phyloP scores from a whole-genome alignment of 2,797 vertebrate genomes.

The Gadopsis marmoratus region DNA sequence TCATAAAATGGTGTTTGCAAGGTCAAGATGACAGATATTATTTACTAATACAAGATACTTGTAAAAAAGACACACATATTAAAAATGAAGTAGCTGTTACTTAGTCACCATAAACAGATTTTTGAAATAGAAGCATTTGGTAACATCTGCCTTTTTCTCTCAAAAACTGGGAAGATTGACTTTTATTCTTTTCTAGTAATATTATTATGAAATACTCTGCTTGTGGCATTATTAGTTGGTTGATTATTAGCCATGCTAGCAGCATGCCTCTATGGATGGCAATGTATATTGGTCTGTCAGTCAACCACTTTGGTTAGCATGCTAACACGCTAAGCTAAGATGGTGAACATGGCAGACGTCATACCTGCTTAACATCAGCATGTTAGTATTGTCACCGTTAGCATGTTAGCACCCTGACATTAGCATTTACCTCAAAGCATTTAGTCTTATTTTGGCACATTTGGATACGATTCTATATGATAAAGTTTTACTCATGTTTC shows the following conservation, averaged over 20 bases:
- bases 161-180: neutral
- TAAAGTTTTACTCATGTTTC: conserved; percentile 3
- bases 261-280: no score
- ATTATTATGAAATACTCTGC: neutral
- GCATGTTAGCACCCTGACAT: no score
- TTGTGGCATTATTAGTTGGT: neutral
- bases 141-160: neutral
- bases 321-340: no score
- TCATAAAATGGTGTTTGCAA: conserved; percentile 2
- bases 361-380: neutral
- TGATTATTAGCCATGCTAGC: neutral
- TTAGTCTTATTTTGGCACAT: neutral
- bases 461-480: neutral
- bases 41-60: no score
- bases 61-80: neutral
- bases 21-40: neutral
- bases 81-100: neutral
- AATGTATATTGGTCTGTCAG: no score
- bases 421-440: neutral
- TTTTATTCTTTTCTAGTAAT: no score
- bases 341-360: no score
- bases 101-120: neutral
- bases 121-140: neutral
- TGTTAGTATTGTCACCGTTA: no score
- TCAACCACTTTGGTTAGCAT: no score